These are phyloP conservation scores for Hydropotes inermis DNA, from an alignment of 2,113 vertebrate species.

Conservation along the genomic window DNA sequence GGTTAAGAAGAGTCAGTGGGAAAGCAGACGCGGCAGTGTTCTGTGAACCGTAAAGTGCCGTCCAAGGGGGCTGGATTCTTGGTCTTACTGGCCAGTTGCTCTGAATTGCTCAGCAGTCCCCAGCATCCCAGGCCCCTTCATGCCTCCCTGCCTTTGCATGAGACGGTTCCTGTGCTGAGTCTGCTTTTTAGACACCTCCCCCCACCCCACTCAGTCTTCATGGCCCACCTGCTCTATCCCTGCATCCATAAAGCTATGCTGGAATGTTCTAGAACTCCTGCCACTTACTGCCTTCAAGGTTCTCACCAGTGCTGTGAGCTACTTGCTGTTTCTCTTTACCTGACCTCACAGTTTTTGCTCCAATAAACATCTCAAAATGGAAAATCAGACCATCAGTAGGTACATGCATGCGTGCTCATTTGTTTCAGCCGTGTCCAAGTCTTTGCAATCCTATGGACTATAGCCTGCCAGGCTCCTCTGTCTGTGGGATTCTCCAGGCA, in stretches of 20 bases:
- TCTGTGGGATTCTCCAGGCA: background rate
- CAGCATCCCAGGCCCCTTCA: rapidly evolving
- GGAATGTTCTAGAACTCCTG: background rate
- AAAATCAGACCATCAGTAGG: no score
- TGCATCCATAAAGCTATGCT: background rate
- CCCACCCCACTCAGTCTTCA: background rate
- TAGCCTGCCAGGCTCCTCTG: background rate
- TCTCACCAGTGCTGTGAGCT: background rate
- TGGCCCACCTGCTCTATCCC: background rate
- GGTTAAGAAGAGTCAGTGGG: background rate
- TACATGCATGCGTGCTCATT: background rate
- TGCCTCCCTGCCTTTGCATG: background rate
- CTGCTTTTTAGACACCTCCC: background rate
- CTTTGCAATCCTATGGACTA: background rate
- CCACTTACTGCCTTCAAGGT: background rate
- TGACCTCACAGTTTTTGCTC: background rate
- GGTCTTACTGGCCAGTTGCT: background rate
- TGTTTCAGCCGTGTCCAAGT: rapidly evolving
- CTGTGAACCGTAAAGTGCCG: background rate
- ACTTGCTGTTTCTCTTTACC: background rate
- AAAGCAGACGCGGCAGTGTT: background rate
- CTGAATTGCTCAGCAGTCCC: background rate
- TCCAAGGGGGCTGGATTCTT: background rate
- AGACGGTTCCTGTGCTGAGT: background rate
- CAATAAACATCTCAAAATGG: background rate